Base-by-base conservation (phyloP, 2,888 invertebrate genomes). In the Dicycla oo region DNA sequence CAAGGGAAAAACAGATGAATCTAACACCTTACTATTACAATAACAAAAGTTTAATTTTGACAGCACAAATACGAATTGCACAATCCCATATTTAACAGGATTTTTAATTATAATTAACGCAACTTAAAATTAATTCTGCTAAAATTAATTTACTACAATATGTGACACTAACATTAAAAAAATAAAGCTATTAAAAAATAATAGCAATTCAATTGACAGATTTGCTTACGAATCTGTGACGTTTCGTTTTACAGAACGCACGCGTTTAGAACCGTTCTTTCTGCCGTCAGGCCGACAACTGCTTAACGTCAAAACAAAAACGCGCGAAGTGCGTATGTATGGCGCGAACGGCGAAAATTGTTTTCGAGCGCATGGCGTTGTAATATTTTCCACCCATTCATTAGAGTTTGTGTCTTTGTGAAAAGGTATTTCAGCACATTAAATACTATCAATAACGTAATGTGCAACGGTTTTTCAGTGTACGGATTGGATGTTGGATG, bases 201-300 rank as follows among this genome's bases (percentile, higher is more conserved):
- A n/a, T 74, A 62, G 78, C 77, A 78, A 70, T 69, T 73, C 67
- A 54, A 75, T 80, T 90, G 89, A 89, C 89, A 88, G 88, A 77
- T 85, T 69, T 79, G 82, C 76, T 74, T 79, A 82, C 80, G 83
- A 82, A 83, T 84, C 83, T 86, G 84, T 89, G 87, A 91, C 93
- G 94, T 94, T 94, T 90, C 92, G 92, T 93, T 93, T 90, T 84
- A 90, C 91, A 87, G 84, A 81, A 83, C 83, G 80, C 76, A 86
- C 81, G 69, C 85, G 82, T 75, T 78, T 75, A 77, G 86, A 86
- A 90, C 92, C 91, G 88, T 88, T 89, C 90, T 87, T 82, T 85
- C 77, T 88, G 92, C 92, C 89, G 91, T 89, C 94, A 91, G 88
- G 86, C 87, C 90, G 91, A 93, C 93, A 94, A 94, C 94, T 94